Evolutionary conservation across 2,113 vertebrate genomes (phyloP).

Genomic region (Cyanoramphus novaezelandiae): DNA sequence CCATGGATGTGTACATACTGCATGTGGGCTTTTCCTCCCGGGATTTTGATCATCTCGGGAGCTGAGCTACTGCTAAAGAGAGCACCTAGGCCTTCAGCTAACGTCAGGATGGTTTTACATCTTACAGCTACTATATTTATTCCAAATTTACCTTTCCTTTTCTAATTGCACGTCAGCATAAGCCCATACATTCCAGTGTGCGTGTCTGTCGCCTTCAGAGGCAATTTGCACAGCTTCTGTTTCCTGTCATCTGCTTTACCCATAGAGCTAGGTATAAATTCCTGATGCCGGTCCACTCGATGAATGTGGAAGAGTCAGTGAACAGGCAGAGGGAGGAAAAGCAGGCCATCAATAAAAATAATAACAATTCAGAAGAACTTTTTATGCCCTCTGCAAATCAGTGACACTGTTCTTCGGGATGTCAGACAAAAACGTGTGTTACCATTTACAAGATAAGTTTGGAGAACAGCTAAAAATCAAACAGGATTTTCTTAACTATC

Average conservation of each 20-base stretch:
- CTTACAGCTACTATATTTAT: not conserved
- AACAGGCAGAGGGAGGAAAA: not conserved
- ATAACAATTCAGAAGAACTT: not conserved
- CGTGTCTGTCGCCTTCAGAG: not conserved
- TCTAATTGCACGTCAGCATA: not conserved
- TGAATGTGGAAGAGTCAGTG: not conserved
- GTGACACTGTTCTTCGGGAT: not conserved
- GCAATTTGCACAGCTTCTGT: not conserved
- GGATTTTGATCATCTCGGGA: not conserved
- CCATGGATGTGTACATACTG: not conserved
- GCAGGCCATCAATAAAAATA: not conserved
- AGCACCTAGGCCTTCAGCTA: not conserved
- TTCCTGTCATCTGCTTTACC: not conserved
- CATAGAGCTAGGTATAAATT: not conserved
- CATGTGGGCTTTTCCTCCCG: not conserved
- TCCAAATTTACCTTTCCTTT: not conserved
- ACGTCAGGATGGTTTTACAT: not conserved
- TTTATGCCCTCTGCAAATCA: not conserved
- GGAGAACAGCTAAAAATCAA: slow-evolving; percentile 4
- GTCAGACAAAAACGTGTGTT: not conserved
- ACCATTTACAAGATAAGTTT: slow-evolving; percentile 1
- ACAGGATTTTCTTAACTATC: not conserved
- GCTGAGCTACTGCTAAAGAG: not conserved
- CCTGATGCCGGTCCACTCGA: not conserved
- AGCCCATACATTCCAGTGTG: not conserved